Percentiles rank a stretch among this genome's conserved stretches.
Evolutionary conservation across 2,797 vertebrate genomes (phyloP).

Genomic region (Lutjanus campechanus): DNA sequence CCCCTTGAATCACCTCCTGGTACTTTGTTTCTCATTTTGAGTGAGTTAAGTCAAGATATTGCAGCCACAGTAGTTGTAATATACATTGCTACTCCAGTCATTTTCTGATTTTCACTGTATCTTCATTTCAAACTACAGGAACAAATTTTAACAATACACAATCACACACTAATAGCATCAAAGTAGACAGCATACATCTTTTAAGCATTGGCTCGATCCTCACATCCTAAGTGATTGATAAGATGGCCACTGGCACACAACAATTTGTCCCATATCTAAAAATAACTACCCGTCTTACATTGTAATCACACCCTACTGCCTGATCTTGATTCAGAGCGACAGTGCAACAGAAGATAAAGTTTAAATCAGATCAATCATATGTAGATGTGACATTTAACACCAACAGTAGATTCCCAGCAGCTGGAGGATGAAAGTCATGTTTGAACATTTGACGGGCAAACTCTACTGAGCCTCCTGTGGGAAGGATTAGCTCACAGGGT

Average conservation of each 20-base stretch:
- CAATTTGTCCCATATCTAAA: slow-evolving; percentile 59
- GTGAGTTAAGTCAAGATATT: not conserved
- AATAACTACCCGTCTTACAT: slow-evolving; percentile 63
- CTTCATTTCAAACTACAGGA: not conserved
- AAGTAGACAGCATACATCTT: slow-evolving; percentile 19
- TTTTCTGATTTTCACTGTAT: slow-evolving; percentile 14
- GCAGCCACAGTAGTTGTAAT: slow-evolving; percentile 12
- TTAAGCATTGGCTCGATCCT: slow-evolving; percentile 25
- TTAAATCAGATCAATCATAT: slow-evolving; percentile 87
- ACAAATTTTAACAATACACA: not conserved
- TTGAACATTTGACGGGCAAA: slow-evolving; percentile 81
- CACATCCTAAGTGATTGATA: slow-evolving; percentile 52
- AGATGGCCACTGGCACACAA: slow-evolving; percentile 38
- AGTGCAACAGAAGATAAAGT: slow-evolving; percentile 75
- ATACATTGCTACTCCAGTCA: not conserved
- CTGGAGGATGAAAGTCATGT: slow-evolving; percentile 85
- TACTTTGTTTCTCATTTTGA: slow-evolving; percentile 13
- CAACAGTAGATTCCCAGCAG: slow-evolving; percentile 80
- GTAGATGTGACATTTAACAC: slow-evolving; percentile 90
- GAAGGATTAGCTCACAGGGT: slow-evolving; percentile 38
- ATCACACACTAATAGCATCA: slow-evolving; percentile 10
- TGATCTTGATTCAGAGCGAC: slow-evolving; percentile 79
- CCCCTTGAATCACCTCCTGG: too few relatives aligned
- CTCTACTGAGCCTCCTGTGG: slow-evolving; percentile 59
- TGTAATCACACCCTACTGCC: slow-evolving; percentile 51